A percentile compares a stretch with the other conserved stretches of the same genome.
Evolutionary conservation across 2,113 vertebrate species (phyloP).

Genomic region (Tympanuchus pallidicinctus): DNA sequence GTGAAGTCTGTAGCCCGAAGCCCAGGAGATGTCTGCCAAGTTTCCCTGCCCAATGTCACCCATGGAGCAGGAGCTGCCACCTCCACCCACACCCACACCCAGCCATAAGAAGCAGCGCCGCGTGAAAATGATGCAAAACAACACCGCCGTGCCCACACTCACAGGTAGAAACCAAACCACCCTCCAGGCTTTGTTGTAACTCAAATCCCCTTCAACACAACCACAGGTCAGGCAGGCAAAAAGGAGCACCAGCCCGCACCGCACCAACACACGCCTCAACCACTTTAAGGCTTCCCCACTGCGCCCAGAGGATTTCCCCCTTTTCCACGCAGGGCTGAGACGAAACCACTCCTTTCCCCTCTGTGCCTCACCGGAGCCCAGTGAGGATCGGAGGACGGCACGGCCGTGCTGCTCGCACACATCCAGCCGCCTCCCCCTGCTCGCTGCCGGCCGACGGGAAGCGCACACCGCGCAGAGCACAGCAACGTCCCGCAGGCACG

Average conservation of each 20-base stretch:
- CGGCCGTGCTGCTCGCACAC: neutral
- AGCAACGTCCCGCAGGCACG: rapidly evolving
- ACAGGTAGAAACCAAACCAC: neutral
- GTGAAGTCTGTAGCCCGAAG: neutral
- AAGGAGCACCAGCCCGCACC: neutral
- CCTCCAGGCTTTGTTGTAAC: neutral
- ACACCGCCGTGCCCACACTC: neutral
- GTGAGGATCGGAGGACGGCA: neutral
- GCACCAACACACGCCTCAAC: neutral
- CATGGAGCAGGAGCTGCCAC: neutral
- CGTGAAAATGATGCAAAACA: too few relatives aligned
- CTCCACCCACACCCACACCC: neutral
- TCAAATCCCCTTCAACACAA: neutral
- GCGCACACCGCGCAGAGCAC: neutral
- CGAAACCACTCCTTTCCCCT: neutral
- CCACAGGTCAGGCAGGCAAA: neutral
- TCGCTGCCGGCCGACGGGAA: neutral
- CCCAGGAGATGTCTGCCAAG: neutral
- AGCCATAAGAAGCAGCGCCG: neutral
- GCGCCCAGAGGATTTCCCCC: neutral
- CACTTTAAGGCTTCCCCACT: neutral
- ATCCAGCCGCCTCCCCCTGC: neutral
- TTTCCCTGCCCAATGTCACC: neutral
- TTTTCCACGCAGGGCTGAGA: neutral
- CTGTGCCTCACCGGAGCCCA: neutral